A percentile compares a stretch with the other conserved stretches of the same genome.
phyloP scores from a whole-genome alignment of 2,113 vertebrate species.

The Solenodon paradoxus region DNA sequence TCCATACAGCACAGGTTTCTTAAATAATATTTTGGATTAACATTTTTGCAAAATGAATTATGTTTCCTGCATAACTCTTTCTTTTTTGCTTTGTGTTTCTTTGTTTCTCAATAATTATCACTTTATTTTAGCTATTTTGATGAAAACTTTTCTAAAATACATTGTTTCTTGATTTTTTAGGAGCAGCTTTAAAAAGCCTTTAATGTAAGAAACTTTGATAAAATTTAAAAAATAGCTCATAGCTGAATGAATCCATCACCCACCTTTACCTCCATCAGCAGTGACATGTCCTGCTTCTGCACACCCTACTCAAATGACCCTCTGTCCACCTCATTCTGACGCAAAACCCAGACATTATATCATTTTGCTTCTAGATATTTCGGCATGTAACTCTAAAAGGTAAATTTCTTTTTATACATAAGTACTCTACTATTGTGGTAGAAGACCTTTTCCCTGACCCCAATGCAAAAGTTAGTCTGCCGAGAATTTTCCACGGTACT shows the following conservation, averaged over 20 bases:
- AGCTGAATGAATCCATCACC: background rate
- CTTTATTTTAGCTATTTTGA: conserved; percentile 9
- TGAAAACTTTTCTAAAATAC: background rate
- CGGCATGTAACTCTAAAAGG: background rate
- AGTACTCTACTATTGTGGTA: background rate
- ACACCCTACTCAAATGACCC: background rate
- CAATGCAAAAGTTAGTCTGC: no score
- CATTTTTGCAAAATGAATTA: background rate
- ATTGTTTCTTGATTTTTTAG: background rate
- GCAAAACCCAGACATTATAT: background rate
- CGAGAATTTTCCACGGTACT: no score
- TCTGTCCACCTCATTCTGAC: background rate
- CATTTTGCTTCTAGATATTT: background rate
- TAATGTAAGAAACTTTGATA: background rate
- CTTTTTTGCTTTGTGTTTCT: background rate
- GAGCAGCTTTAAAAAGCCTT: background rate
- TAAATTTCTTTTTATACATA: background rate
- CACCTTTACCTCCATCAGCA: no score
- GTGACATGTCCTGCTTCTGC: background rate
- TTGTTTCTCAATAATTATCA: background rate
- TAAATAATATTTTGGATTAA: background rate
- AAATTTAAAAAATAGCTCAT: background rate
- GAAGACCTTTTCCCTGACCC: no score
- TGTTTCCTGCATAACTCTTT: background rate
- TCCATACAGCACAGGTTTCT: background rate